phyloP scores from a whole-genome alignment of 2,113 vertebrate species.

The Pituophis catenifer region DNA sequence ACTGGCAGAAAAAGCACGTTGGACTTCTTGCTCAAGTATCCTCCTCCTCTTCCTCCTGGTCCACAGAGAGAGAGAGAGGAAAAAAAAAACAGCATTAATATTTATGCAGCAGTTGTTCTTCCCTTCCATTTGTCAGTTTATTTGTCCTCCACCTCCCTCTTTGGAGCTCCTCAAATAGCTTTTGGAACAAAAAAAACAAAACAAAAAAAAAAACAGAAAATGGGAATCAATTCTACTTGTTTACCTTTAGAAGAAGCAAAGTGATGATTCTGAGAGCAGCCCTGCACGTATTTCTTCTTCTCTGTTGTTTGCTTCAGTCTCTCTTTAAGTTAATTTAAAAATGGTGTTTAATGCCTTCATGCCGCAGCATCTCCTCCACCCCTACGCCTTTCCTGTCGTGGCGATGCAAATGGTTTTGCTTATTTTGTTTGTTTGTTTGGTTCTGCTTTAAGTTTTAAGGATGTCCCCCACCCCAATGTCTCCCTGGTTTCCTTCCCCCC shows the following conservation, averaged over 20 bases:
- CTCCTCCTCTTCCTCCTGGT: conserved; percentile 36
- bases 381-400: conserved; percentile 38
- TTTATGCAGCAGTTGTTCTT: conserved; percentile 35
- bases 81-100: conserved; percentile 51
- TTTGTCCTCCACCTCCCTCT: neutral
- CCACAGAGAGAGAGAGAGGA: neutral
- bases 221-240: conserved; percentile 44
- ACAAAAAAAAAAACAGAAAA: neutral
- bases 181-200: neutral
- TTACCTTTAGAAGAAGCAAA: conserved; percentile 34
- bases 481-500: neutral
- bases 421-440: too few species aligned
- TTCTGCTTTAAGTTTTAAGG: conserved; percentile 35
- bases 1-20: conserved; percentile 28
- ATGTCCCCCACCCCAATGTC: neutral
- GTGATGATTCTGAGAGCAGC: conserved; percentile 34
- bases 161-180: neutral
- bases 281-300: conserved; percentile 20
- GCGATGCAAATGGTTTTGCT: conserved; percentile 15
- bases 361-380: conserved; percentile 31
- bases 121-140: neutral
- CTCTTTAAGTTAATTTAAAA: conserved; percentile 66
- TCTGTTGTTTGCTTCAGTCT: conserved; percentile 52
- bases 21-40: conserved; percentile 45
- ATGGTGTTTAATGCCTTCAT: conserved; percentile 51